Conservation (phyloP, 2,888 invertebrate species). For the Nomada fabriciana region DNA sequence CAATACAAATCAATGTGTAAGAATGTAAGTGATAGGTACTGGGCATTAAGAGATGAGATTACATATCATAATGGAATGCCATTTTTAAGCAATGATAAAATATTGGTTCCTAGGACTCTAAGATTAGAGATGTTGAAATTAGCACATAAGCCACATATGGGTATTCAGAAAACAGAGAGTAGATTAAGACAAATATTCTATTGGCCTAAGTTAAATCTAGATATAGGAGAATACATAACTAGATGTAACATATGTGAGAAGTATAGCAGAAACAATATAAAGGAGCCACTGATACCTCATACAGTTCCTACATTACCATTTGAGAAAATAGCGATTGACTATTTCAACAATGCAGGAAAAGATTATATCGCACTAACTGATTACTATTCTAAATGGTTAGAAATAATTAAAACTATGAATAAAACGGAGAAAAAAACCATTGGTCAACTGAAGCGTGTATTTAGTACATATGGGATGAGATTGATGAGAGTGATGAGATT, state of each 20-base stretch:
- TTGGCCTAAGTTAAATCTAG: too few relatives aligned
- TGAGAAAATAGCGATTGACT: too few relatives aligned
- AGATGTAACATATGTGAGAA: too few relatives aligned
- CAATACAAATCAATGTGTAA: too few relatives aligned
- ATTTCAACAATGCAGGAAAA: not conserved
- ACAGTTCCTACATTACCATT: too few relatives aligned
- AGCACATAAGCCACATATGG: constrained; percentile 6
- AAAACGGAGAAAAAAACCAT: not conserved
- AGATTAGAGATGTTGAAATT: constrained; percentile 1
- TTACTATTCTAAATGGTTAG: constrained; percentile 20
- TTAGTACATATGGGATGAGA: constrained; percentile 9
- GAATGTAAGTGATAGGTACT: too few relatives aligned
- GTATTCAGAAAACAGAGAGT: constrained; percentile 11
- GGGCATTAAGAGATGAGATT: not conserved
- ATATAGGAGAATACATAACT: too few relatives aligned
- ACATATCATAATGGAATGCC: not conserved
- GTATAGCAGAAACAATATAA: too few relatives aligned
- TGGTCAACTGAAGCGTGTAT: not conserved
- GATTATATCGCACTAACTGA: constrained; percentile 10
- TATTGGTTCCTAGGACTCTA: not conserved
- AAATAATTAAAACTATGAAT: not conserved
- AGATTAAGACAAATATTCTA: too few relatives aligned
- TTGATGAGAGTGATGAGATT: not conserved
- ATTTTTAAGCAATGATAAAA: constrained; percentile 4
- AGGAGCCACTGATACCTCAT: too few relatives aligned